Evolutionary conservation across 2,113 vertebrate species (phyloP).

Genomic region (Entosphenus tridentatus): DNA sequence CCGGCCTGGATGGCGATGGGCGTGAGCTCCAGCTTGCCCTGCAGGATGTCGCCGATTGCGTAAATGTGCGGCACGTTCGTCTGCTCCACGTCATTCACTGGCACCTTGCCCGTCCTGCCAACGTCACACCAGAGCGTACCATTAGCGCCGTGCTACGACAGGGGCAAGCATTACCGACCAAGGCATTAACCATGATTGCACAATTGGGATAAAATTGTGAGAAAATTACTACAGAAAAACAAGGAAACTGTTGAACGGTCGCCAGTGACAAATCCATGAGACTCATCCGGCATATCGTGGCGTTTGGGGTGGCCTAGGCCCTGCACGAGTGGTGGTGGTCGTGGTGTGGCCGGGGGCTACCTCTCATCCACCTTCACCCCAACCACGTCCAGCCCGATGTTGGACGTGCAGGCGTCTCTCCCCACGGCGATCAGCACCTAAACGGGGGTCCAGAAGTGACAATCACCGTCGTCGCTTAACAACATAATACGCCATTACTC

Average conservation of each 20-base stretch:
- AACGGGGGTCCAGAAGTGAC: conserved; percentile 8
- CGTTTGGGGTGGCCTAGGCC: too few relatives aligned
- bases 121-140: neutral
- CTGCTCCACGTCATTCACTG: conserved; percentile 63
- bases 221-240: conserved; percentile 13
- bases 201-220: too few relatives aligned
- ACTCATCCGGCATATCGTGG: too few relatives aligned
- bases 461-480: too few relatives aligned
- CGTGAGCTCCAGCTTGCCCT: conserved; percentile 67
- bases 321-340: too few relatives aligned
- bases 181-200: too few relatives aligned
- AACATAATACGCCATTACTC: too few relatives aligned
- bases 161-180: too few relatives aligned
- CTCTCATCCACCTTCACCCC: conserved; percentile 56
- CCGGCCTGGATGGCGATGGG: conserved; percentile 83
- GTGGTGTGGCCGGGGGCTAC: conserved; percentile 18
- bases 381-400: conserved; percentile 50
- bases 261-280: too few relatives aligned
- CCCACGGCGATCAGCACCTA: conserved; percentile 76
- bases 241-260: too few relatives aligned
- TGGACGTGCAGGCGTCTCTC: conserved; percentile 60
- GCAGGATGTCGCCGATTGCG: conserved; percentile 67
- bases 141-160: neutral
- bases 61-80: conserved; percentile 62
- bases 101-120: conserved; percentile 56